phyloP scores from a whole-genome alignment of 2,113 vertebrate genomes.

The Calcarius ornatus region DNA sequence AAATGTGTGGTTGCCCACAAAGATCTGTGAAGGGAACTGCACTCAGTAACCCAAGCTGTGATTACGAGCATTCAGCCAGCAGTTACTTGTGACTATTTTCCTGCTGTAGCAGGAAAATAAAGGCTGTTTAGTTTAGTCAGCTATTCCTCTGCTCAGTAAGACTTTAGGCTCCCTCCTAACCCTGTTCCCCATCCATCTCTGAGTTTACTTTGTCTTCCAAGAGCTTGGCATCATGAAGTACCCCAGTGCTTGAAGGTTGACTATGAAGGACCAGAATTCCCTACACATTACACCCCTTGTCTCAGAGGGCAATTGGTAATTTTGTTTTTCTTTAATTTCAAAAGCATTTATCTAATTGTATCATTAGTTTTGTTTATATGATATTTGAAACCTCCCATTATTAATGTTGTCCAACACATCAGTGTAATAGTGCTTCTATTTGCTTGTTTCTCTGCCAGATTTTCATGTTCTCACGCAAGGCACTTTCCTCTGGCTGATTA shows the following conservation, averaged over 20 bases:
- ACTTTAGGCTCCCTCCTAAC: background rate
- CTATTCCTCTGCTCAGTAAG: background rate
- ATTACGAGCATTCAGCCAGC: background rate
- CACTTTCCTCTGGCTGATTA: background rate
- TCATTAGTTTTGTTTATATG: background rate
- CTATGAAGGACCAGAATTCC: background rate
- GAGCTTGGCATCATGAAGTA: background rate
- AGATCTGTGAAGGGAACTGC: background rate
- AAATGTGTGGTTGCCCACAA: background rate
- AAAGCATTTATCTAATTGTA: background rate
- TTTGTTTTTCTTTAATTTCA: background rate
- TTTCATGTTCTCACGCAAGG: background rate
- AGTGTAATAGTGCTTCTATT: background rate
- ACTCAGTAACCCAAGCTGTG: background rate
- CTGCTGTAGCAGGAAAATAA: background rate
- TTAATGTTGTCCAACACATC: background rate
- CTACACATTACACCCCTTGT: background rate
- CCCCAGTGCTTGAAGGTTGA: background rate
- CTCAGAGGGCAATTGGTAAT: background rate
- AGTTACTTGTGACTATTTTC: background rate
- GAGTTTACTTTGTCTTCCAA: background rate
- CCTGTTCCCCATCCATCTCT: rapidly evolving
- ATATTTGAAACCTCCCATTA: background rate
- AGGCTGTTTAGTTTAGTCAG: background rate
- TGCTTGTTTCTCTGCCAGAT: background rate